phyloP scores from a whole-genome alignment of 2,797 vertebrate species.

The Coendou prehensilis region DNA sequence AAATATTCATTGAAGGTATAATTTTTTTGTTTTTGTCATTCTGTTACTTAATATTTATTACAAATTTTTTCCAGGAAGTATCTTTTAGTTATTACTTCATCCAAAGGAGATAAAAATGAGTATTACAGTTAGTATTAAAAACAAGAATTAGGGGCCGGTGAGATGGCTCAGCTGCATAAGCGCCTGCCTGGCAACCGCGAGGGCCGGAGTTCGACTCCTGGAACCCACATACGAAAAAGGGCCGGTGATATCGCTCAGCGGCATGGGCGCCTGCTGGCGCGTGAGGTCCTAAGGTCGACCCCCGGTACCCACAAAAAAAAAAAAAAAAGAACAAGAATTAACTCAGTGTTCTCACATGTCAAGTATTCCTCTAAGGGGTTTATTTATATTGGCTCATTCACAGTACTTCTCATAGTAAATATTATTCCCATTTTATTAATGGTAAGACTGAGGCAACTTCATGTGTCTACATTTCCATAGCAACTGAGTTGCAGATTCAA shows the following conservation, averaged over 20 bases:
- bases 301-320: too few relatives aligned
- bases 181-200: too few relatives aligned
- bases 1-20: not conserved
- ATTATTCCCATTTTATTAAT: slow-evolving; percentile 1
- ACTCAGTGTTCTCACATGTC: not conserved
- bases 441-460: not conserved
- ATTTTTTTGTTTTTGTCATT: slow-evolving; percentile 40
- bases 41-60: slow-evolving; percentile 43
- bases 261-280: too few relatives aligned
- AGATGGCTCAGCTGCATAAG: too few relatives aligned
- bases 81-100: not conserved
- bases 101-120: slow-evolving; percentile 42
- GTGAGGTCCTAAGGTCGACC: too few relatives aligned
- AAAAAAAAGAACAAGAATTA: not conserved
- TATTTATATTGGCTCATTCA: not conserved
- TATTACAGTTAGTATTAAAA: not conserved
- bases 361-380: not conserved
- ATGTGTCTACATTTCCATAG: not conserved
- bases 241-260: too few relatives aligned
- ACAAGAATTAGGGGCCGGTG: too few relatives aligned
- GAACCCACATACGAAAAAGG: too few relatives aligned
- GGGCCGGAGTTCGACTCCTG: too few relatives aligned
- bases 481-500: not conserved
- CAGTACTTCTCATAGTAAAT: not conserved
- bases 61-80: not conserved